These are phyloP conservation scores for Melanogrammus aeglefinus DNA, from an alignment of 2,797 vertebrate genomes.

Conservation along the genomic window DNA sequence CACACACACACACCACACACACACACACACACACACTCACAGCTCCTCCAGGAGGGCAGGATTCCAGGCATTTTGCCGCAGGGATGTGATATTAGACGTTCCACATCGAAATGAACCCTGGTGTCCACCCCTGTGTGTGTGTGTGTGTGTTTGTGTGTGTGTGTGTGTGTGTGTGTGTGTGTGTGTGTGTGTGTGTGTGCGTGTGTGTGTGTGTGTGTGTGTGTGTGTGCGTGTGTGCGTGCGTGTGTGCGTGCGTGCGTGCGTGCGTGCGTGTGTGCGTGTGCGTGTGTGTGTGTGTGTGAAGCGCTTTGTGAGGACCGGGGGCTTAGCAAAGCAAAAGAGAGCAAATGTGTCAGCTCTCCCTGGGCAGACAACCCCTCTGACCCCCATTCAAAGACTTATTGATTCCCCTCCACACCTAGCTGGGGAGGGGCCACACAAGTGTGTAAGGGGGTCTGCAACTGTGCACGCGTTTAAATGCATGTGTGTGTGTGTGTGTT, in stretches of 20 bases:
- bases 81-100: slow-evolving; percentile 77
- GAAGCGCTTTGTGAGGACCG: slow-evolving; percentile 67
- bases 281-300: slow-evolving; percentile 44
- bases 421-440: slow-evolving; percentile 59
- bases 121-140: slow-evolving; percentile 29
- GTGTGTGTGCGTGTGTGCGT: slow-evolving; percentile 37
- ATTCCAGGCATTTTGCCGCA: slow-evolving; percentile 77
- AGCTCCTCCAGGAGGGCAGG: slow-evolving; percentile 46
- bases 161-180: too few relatives aligned
- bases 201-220: slow-evolving; percentile 23
- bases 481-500: slow-evolving; percentile 14
- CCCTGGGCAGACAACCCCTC: slow-evolving; percentile 80
- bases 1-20: too few relatives aligned
- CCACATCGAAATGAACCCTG: slow-evolving; percentile 71
- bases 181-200: background rate
- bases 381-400: slow-evolving; percentile 85
- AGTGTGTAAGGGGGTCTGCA: slow-evolving; percentile 20
- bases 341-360: slow-evolving; percentile 85
- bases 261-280: slow-evolving; percentile 28
- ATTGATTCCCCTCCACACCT: slow-evolving; percentile 81
- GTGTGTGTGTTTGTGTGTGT: slow-evolving; percentile 11
- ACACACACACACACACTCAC: background rate
- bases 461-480: slow-evolving; percentile 41
- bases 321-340: slow-evolving; percentile 79
- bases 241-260: slow-evolving; percentile 27